Evolutionary conservation across 2,888 invertebrate species (phyloP).

Genomic region (Campoletis raptor): DNA sequence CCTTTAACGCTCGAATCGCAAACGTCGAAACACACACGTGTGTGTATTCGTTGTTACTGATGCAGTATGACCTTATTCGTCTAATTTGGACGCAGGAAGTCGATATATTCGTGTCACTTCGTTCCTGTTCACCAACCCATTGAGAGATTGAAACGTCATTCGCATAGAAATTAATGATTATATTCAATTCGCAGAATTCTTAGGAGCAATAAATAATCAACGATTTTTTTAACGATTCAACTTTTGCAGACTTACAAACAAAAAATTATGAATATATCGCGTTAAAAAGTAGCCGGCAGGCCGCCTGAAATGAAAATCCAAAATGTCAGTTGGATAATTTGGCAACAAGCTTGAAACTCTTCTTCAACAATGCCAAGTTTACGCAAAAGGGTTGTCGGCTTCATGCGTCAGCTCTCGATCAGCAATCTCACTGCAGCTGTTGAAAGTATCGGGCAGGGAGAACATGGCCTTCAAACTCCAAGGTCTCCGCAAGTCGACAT

Average conservation of each 20-base stretch:
- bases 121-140: constrained; percentile 36
- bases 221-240: neutral
- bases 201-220: neutral
- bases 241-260: neutral
- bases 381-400: constrained; percentile 89
- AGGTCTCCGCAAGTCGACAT: constrained; percentile 84
- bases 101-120: constrained; percentile 54
- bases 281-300: constrained; percentile 7
- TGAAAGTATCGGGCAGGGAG: constrained; percentile 80
- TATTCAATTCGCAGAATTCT: neutral
- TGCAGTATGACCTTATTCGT: constrained; percentile 64
- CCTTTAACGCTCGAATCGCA: neutral
- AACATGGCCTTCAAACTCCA: constrained; percentile 86
- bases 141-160: constrained; percentile 4
- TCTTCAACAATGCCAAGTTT: constrained; percentile 88
- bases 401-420: constrained; percentile 90
- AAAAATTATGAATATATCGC: constrained; percentile 9
- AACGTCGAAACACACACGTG: constrained; percentile 41
- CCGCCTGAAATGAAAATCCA: constrained; percentile 27
- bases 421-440: constrained; percentile 81
- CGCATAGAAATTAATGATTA: neutral
- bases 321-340: constrained; percentile 33
- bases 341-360: constrained; percentile 35
- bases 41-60: constrained; percentile 48
- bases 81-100: constrained; percentile 65